Conservation (phyloP, 2,797 vertebrate genomes). For the Ceryle rudis region DNA sequence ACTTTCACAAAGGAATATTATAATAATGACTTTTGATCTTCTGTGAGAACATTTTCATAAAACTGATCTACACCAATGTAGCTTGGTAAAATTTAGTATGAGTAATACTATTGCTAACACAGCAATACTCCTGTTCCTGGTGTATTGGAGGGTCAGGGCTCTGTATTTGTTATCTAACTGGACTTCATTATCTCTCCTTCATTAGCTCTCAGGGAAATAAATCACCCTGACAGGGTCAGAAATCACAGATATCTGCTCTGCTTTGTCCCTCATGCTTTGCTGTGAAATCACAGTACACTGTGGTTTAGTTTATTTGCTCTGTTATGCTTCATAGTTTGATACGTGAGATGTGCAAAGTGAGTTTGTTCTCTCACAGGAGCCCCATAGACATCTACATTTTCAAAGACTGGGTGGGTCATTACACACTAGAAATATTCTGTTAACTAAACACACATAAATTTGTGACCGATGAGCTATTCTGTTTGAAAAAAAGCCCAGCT, state of each 20-base stretch:
- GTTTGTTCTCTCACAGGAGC: neutral
- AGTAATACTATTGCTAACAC: neutral
- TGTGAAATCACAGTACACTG: neutral
- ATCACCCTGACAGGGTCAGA: neutral
- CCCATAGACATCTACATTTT: constrained; percentile 24
- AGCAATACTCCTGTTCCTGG: neutral
- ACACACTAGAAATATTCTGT: constrained; percentile 20
- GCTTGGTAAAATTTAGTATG: neutral
- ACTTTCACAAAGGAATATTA: neutral
- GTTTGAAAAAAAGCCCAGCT: constrained; percentile 10
- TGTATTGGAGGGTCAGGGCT: neutral
- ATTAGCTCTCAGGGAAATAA: neutral
- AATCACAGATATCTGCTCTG: neutral
- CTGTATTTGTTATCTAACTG: neutral
- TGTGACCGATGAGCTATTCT: neutral
- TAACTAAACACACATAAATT: constrained; percentile 35
- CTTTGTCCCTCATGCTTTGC: neutral
- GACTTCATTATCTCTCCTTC: neutral
- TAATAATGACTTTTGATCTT: neutral
- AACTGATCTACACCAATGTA: neutral
- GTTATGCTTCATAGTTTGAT: neutral
- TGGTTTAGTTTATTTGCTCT: constrained; percentile 2
- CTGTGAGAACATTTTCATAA: neutral
- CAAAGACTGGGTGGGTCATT: neutral
- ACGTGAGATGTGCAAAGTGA: neutral